Base-by-base conservation (phyloP, 2,888 invertebrate genomes). In the Dorcus hopei region DNA sequence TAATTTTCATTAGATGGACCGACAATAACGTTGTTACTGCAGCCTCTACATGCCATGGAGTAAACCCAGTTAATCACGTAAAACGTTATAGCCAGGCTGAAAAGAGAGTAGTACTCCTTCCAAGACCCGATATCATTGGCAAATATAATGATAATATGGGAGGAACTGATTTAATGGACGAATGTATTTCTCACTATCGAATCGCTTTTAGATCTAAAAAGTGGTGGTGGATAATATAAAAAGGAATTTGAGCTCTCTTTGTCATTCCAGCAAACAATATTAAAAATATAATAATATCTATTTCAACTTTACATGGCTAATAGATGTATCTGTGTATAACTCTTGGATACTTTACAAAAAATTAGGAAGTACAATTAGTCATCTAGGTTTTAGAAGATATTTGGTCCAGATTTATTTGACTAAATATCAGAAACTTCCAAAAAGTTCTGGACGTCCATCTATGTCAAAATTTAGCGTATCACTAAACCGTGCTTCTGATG, bases 1-100 rank as follows among this genome's bases (percentile, higher is more conserved):
- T 70, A 42, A 9, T 65, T 49, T 41, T 64, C 38, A 61, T 62
- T 14, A 62, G 63, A 52, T 74, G 67, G 69, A 59, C 66, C 55
- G 70, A 73, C 50, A 74, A 72, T 55, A 58, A 59, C 51, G 64
- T 69, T 19, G 70, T 73, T 42, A 64, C 68, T 48, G 61, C 67
- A 43, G 68, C 64, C 11, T 59, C 61, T 16, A 68, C 60, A 33
- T 57, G 41, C 47, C 59, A 61, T 59, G 64, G 66, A 43, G 59
- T 66, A 42, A 14, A 61, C 38, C 65, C 63, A 3, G 19, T 66
- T 9, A 39, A 16, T 42, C 47, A 49, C 14, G 63, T 65, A 6
- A 45, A 60, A 33, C 45, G 64, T 14, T 68, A 58, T 51, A 58
- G 59, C 11, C 51, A 54, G 52, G 52, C 59, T 45, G 62, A 66